Evolutionary conservation across 2,113 vertebrate species (phyloP).

Genomic region (Tragelaphus buxtoni): DNA sequence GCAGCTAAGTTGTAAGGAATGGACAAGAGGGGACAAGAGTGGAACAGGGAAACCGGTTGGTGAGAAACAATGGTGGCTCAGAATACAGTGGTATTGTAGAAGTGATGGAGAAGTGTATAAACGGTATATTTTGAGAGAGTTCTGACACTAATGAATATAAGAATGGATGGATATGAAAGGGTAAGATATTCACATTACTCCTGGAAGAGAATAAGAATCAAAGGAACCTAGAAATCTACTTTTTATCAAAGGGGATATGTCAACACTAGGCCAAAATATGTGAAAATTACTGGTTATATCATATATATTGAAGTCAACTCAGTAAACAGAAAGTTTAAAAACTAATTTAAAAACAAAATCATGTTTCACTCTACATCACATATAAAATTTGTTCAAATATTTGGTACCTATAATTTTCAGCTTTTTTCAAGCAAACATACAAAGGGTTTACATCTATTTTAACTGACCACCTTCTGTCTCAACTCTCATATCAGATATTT

Average conservation of each 20-base stretch:
- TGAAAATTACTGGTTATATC: background rate
- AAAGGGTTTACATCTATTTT: background rate
- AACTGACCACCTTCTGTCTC: background rate
- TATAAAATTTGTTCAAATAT: background rate
- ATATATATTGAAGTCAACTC: background rate
- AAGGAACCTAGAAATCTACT: constrained; percentile 2
- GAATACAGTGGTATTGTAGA: background rate
- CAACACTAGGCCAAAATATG: background rate
- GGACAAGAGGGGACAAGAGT: background rate
- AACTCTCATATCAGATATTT: background rate
- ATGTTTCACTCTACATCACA: background rate
- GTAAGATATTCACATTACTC: background rate
- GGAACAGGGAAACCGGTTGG: background rate
- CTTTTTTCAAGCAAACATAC: background rate
- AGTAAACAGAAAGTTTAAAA: background rate
- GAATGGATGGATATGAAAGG: background rate
- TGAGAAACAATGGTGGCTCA: background rate
- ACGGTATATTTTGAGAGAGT: background rate
- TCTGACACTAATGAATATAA: background rate
- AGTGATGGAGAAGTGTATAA: background rate
- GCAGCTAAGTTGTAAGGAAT: background rate
- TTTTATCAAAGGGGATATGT: background rate
- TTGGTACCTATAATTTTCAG: background rate
- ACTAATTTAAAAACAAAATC: constrained; percentile 28
- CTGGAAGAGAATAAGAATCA: background rate